phyloP scores from a whole-genome alignment of 2,888 invertebrate genomes.

The Gerosis bhagava region DNA sequence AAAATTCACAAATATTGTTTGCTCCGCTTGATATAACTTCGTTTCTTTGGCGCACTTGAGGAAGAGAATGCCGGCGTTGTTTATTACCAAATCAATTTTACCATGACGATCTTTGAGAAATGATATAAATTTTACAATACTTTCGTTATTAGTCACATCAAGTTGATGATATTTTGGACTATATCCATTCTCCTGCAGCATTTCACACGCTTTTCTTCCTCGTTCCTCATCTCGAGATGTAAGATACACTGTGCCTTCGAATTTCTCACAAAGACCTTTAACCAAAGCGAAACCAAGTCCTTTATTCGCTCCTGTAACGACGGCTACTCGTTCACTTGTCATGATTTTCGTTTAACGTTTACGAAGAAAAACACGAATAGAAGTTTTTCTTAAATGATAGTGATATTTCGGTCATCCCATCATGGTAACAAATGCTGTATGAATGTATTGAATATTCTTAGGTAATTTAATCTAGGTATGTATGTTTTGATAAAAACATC shows the following conservation, averaged over 20 bases:
- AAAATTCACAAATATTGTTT: slow-evolving; percentile 63
- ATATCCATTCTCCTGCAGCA: slow-evolving; percentile 73
- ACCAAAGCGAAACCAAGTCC: slow-evolving; percentile 87
- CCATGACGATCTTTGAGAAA: slow-evolving; percentile 80
- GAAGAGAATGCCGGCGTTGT: slow-evolving; percentile 86
- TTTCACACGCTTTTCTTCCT: slow-evolving; percentile 81
- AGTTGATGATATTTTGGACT: slow-evolving; percentile 85
- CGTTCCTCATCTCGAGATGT: slow-evolving; percentile 84
- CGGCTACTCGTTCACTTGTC: slow-evolving; percentile 51
- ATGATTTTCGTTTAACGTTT: too few species aligned
- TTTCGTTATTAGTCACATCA: slow-evolving; percentile 83
- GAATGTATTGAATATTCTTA: too few species aligned
- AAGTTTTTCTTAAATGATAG: background rate
- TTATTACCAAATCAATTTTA: slow-evolving; percentile 87
- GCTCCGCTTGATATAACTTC: slow-evolving; percentile 52
- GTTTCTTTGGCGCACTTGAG: slow-evolving; percentile 60
- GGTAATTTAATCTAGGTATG: too few species aligned
- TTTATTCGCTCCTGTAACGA: slow-evolving; percentile 89
- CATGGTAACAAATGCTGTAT: too few species aligned
- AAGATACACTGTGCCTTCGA: slow-evolving; percentile 85
- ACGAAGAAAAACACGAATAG: background rate
- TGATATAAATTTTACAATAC: slow-evolving; percentile 78
- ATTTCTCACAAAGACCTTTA: slow-evolving; percentile 84
- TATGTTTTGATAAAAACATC: too few species aligned
- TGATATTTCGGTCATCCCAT: too few species aligned